These are phyloP conservation scores for Cephus nigrinus DNA, from an alignment of 2,888 invertebrate species.

Conservation along the genomic window DNA sequence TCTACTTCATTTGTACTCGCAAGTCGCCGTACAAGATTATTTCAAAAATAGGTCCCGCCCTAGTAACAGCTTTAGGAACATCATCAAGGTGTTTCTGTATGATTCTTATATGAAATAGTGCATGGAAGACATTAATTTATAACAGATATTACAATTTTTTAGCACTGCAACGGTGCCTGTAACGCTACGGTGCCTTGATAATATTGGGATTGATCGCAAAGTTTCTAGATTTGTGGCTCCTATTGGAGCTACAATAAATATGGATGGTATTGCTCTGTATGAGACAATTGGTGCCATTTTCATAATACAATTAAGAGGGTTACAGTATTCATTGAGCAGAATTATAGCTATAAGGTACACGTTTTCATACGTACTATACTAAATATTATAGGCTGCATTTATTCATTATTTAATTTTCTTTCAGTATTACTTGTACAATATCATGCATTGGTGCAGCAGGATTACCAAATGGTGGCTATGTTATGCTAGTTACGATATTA, in stretches of 20 bases:
- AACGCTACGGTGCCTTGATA: slow-evolving; percentile 92
- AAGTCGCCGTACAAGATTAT: slow-evolving; percentile 85
- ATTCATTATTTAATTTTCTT: slow-evolving; percentile 22
- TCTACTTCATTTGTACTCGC: slow-evolving; percentile 85
- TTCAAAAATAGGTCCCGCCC: slow-evolving; percentile 87
- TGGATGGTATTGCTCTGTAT: slow-evolving; percentile 97
- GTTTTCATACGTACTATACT: neutral
- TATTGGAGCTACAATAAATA: slow-evolving; percentile 97
- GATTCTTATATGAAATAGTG: neutral
- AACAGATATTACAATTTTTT: slow-evolving; percentile 32
- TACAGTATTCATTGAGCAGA: slow-evolving; percentile 86
- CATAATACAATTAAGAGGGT: slow-evolving; percentile 91
- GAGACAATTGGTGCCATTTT: slow-evolving; percentile 98
- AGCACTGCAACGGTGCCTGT: slow-evolving; percentile 96
- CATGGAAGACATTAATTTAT: slow-evolving; percentile 5
- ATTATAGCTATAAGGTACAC: slow-evolving; percentile 90
- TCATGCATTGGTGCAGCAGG: slow-evolving; percentile 98
- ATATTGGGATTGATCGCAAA: slow-evolving; percentile 89
- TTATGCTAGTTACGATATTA: slow-evolving; percentile 95
- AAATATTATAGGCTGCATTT: neutral
- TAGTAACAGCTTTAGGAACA: slow-evolving; percentile 95
- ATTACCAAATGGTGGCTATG: slow-evolving; percentile 94
- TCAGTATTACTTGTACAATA: slow-evolving; percentile 93
- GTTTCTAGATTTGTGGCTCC: slow-evolving; percentile 96
- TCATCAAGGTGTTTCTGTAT: slow-evolving; percentile 73